These are phyloP conservation scores for Escarpia spicata DNA, from an alignment of 2,888 invertebrate species.

Conservation along the genomic window DNA sequence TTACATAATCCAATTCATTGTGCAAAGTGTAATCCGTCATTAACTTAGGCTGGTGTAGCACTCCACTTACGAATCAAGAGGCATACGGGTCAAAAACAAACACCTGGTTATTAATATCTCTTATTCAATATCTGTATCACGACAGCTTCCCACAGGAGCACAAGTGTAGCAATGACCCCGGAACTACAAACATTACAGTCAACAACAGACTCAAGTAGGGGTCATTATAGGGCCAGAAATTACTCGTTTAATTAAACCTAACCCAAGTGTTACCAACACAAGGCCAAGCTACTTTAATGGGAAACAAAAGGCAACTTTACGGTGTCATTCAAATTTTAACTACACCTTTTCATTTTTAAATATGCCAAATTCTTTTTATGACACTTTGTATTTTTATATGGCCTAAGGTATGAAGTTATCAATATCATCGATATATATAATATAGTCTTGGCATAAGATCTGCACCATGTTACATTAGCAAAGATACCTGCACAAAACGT, in stretches of 20 bases:
- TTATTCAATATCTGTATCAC: neutral
- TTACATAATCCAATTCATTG: constrained; percentile 4
- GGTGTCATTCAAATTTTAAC: too few species aligned
- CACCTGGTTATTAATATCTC: neutral
- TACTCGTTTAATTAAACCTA: neutral
- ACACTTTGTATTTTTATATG: neutral
- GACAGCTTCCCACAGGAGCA: neutral
- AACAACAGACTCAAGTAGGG: neutral
- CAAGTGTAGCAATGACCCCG: neutral
- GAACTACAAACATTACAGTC: neutral
- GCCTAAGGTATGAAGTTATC: neutral
- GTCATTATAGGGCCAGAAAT: neutral
- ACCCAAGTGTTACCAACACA: neutral
- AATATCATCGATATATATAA: neutral
- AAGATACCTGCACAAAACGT: neutral
- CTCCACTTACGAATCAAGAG: neutral
- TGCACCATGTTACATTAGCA: neutral
- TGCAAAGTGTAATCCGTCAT: neutral
- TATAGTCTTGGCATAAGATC: neutral
- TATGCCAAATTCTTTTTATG: too few species aligned
- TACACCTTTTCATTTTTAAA: too few species aligned
- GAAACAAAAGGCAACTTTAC: too few species aligned
- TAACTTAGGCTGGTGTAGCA: neutral
- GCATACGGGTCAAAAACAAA: neutral
- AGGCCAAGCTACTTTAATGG: neutral